A percentile compares a stretch with the other conserved stretches of the same genome.
These are phyloP conservation scores for Orbicella faveolata DNA, from an alignment of 64 coral and sea anemone genomes.

Conservation along the genomic window DNA sequence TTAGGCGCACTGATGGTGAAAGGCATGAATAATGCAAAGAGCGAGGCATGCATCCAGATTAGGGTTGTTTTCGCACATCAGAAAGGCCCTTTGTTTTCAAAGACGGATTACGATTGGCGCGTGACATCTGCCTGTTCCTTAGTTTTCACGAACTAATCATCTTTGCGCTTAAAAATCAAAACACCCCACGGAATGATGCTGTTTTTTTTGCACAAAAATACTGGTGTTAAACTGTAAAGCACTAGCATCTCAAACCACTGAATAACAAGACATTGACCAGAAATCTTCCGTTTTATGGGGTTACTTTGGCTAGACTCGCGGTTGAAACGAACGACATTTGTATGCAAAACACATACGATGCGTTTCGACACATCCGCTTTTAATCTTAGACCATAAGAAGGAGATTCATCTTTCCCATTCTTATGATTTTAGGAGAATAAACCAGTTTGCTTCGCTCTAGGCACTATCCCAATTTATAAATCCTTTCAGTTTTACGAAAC, in stretches of 20 bases:
- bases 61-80: constrained; percentile 25
- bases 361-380: not conserved
- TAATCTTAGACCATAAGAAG: not conserved
- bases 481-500: constrained; percentile 2
- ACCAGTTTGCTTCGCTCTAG: not conserved
- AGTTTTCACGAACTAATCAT: not conserved
- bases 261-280: not conserved
- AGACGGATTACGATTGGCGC: constrained; percentile 20
- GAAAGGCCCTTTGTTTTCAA: constrained; percentile 35
- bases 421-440: constrained; percentile 2
- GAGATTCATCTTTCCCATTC: constrained; percentile 26
- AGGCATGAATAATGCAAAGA: constrained; percentile 29
- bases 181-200: not conserved
- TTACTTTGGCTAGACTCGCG: not conserved
- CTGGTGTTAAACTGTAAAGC: not conserved
- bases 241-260: not conserved
- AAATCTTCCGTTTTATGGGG: constrained; percentile 22
- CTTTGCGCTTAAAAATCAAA: not conserved
- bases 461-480: not conserved
- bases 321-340: constrained; percentile 69
- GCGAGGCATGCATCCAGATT: constrained; percentile 18
- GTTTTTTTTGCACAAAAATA: not conserved
- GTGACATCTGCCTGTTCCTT: constrained; percentile 44
- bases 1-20: not conserved
- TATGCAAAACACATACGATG: constrained; percentile 38